Evolutionary conservation across 2,797 vertebrate species (phyloP).

Genomic region (Anableps anableps): DNA sequence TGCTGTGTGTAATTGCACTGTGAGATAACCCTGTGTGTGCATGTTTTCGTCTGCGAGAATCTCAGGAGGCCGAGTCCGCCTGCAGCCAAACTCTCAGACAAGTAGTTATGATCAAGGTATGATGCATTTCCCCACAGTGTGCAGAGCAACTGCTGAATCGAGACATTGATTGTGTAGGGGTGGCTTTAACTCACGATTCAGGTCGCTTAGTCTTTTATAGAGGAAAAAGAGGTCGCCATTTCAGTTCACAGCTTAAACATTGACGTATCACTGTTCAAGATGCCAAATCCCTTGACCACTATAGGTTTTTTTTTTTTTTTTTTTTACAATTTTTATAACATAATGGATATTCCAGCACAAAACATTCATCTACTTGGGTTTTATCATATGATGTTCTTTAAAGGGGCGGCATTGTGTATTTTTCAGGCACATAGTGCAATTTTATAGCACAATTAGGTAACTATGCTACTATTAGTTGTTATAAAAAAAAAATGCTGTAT

Average conservation of each 20-base stretch:
- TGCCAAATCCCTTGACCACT: neutral
- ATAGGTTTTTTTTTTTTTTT: neutral
- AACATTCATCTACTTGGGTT: neutral
- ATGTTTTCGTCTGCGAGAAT: neutral
- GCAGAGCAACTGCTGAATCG: constrained; percentile 54
- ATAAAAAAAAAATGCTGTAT: too few species aligned
- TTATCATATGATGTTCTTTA: too few species aligned
- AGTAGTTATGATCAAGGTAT: constrained; percentile 56
- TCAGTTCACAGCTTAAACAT: neutral
- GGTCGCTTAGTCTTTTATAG: neutral
- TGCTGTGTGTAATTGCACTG: neutral
- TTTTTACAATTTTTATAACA: neutral
- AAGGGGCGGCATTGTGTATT: too few species aligned
- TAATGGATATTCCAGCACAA: neutral
- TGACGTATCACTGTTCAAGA: neutral
- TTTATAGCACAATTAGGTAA: too few species aligned
- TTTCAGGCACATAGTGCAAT: too few species aligned
- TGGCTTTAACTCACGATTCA: neutral
- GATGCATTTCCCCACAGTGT: constrained; percentile 50
- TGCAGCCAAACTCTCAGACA: constrained; percentile 43
- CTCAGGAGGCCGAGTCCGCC: constrained; percentile 15
- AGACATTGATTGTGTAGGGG: constrained; percentile 10
- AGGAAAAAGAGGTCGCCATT: neutral
- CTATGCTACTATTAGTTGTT: too few species aligned
- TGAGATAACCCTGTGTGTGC: neutral